A percentile compares a stretch with the other conserved stretches of the same genome.
Conservation (phyloP, 1,140 invertebrate genomes). For the Bombus impatiens region DNA sequence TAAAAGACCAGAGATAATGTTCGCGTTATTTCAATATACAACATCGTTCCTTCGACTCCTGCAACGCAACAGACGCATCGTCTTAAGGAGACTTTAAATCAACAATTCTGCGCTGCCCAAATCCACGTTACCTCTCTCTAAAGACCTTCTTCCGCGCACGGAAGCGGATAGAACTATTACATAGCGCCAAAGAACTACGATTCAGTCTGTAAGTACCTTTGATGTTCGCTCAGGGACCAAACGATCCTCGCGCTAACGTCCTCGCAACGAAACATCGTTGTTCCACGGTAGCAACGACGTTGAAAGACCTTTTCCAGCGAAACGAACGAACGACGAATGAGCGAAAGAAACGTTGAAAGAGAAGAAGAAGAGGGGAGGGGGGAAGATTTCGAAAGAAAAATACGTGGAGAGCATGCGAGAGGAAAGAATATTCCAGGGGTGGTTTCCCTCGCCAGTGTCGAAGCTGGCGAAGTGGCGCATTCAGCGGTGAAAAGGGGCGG, state of each 20-base stretch:
- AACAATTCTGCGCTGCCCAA: background rate
- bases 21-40: background rate
- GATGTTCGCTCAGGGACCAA: background rate
- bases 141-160: background rate
- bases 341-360: background rate
- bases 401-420: slow-evolving; percentile 44
- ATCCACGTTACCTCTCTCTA: background rate
- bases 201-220: background rate
- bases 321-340: background rate
- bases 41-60: background rate
- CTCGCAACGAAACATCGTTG: slow-evolving; percentile 14
- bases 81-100: no score
- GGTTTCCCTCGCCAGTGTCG: slow-evolving; percentile 49
- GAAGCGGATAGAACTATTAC: no score
- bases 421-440: slow-evolving; percentile 38
- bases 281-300: background rate
- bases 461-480: slow-evolving; percentile 73
- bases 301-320: background rate
- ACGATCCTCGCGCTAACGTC: slow-evolving; percentile 11
- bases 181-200: background rate
- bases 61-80: background rate
- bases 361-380: background rate
- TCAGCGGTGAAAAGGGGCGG: slow-evolving; percentile 38
- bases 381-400: slow-evolving; percentile 41
- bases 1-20: background rate